These are phyloP conservation scores for Limosa lapponica DNA, from an alignment of 2,797 vertebrate species.

Conservation along the genomic window DNA sequence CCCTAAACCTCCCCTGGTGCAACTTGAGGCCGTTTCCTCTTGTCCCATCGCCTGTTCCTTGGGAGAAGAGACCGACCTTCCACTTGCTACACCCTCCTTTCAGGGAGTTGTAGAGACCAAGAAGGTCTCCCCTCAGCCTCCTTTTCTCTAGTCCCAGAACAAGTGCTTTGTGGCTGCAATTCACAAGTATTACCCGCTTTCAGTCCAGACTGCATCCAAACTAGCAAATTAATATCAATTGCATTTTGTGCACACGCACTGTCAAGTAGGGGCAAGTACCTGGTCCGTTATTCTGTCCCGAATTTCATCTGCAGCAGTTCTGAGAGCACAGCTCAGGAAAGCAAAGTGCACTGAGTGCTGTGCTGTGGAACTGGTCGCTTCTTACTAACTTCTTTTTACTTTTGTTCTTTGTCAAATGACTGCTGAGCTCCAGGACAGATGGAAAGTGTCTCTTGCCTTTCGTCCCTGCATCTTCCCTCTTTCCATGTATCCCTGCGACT, in stretches of 20 bases:
- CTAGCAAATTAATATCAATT: background rate
- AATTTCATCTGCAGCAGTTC: background rate
- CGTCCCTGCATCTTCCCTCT: background rate
- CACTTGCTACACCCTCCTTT: too few species aligned
- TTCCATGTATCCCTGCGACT: background rate
- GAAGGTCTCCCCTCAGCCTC: too few species aligned
- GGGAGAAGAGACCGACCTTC: too few species aligned
- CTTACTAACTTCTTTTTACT: background rate
- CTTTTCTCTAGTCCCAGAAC: background rate
- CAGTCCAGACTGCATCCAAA: background rate
- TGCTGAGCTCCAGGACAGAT: background rate
- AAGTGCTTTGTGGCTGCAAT: background rate
- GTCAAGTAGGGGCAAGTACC: background rate
- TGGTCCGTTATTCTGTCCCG: background rate
- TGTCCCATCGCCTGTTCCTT: too few species aligned
- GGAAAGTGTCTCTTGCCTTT: background rate
- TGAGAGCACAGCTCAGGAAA: background rate
- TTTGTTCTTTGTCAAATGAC: background rate
- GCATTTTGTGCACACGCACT: background rate
- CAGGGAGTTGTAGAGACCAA: too few species aligned
- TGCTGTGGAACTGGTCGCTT: background rate
- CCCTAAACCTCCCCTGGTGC: too few species aligned
- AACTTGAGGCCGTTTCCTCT: too few species aligned
- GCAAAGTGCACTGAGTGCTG: background rate
- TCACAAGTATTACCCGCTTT: background rate